Base-by-base conservation (phyloP, 2,113 vertebrate species). In the Pangasianodon gigas region DNA sequence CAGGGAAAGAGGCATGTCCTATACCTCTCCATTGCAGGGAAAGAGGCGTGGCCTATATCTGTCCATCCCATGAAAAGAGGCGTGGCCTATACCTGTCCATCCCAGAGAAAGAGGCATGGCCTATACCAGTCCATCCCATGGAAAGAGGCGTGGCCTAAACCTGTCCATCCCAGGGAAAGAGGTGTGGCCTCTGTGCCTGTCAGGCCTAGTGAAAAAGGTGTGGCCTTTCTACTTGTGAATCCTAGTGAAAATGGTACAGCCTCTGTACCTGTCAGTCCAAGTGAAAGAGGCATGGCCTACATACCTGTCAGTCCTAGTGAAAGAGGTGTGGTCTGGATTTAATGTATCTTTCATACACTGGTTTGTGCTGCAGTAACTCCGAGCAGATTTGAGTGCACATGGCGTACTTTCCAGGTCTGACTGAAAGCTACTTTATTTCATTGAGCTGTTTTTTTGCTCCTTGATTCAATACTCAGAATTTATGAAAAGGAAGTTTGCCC, bases 401-500 rank as follows among this genome's bases (percentile, higher is more conserved):
- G 65, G 54, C 19, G 14, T 74, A 83, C 7, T 21, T 71, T 41
- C 37, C 32, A 60, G 46, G 6, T 58, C 56, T n/a, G 41, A 44
- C 74, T 80, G 54, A 79, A 29, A n/a, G 75, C 56, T 58, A 24
- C 48, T 80, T 80, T 52, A 51, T 79, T 79, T 79, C 52, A n/a
- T 58, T 29, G 29, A 60, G 44, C 29, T 24, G 14, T 77, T 86
- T 26, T 79, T 79, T 46, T 48, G 26, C 77, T 52, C 26, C 8
- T 69, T 41, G 32, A 67, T 32, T 81, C n/a, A 69, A 54, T 87
- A 81, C 52, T 87, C 85, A 71, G 85, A 71, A 56, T 81, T 69
- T 29, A 46, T 44, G n/a, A 87, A 87, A 60, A 93, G 93, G 93
- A 93, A 69, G 26, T 92, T 87, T 93, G 92, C 85, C 92, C 93